Evolutionary conservation across 2,113 vertebrate species (phyloP), one percentile per base, ranked within the genome.

Genomic region (Albula goreensis): DNA sequence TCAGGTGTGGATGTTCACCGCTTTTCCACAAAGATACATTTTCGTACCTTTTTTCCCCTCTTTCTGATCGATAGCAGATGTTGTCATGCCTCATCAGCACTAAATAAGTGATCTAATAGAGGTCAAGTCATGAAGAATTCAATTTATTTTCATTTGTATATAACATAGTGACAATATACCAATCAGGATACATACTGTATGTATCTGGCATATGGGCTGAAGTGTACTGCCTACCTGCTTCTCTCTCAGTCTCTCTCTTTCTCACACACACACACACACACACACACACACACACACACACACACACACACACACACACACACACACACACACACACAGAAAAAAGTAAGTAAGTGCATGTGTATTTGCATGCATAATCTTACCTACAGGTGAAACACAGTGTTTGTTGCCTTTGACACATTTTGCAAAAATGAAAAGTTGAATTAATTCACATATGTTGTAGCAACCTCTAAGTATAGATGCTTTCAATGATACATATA

Each of bases 71-170:
- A 78, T 60, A 80, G 56, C 86, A 87, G 86, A 83, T 80, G 77
- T 80, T 83, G 13, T 80, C 57, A 79, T 63, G 52, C 74, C 82
- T 86, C 63, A 82, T 82, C 66, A 77, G 52, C 50, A 83, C 60
- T 70, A 50, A 66, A 83, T 83, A 53, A 86, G 85, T 81, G 49
- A 77, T 82, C n/a, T 56, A 53, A 83, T 56, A 4, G 85, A 86
- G 85, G 85, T 86, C 82, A 50, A 63, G 82, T 83, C 82, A 83
- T 19, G 57, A 49, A 51, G 82, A 56, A 50, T 66, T 83, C 63
- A 63, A 83, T 83, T 83, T 70, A 83, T 83, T 66, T 83, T 83
- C 57, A 50, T 83, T 83, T 83, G 57, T 66, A 83, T 74, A 70
- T 74, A 83, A 51, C 63, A 50, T 17, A 83, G 49, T 83, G 82